These are phyloP conservation scores for Diaprepes abbreviatus DNA, from an alignment of 2,888 invertebrate genomes.

Conservation along the genomic window DNA sequence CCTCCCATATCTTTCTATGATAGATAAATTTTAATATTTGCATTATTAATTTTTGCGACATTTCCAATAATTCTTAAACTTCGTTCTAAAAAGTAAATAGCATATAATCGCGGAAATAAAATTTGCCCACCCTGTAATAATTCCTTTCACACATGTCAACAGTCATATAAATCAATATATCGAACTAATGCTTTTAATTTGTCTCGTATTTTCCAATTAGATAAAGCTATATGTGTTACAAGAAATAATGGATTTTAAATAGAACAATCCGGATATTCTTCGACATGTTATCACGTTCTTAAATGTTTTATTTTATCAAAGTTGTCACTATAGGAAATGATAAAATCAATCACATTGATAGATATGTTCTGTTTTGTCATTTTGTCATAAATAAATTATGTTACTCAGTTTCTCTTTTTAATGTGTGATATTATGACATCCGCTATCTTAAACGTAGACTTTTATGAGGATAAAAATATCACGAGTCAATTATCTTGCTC, in stretches of 20 bases:
- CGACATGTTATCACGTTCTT: neutral
- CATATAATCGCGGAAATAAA: too few species aligned
- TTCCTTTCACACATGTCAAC: conserved; percentile 9
- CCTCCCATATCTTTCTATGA: too few species aligned
- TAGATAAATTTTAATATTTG: too few species aligned
- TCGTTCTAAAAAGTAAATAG: too few species aligned
- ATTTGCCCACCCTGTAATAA: neutral
- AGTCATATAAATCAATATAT: conserved; percentile 1
- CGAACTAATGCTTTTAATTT: conserved; percentile 14
- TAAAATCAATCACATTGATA: conserved; percentile 9
- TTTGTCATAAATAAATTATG: neutral
- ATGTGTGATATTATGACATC: neutral
- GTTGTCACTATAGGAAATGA: conserved; percentile 16
- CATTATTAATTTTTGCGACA: too few species aligned
- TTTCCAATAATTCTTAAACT: too few species aligned
- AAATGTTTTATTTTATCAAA: conserved; percentile 21
- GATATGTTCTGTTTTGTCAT: conserved; percentile 3
- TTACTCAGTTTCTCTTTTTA: neutral
- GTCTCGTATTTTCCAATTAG: conserved; percentile 36
- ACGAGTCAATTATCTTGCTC: too few species aligned
- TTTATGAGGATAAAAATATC: neutral
- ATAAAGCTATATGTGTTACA: conserved; percentile 24
- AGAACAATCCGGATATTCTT: conserved; percentile 28
- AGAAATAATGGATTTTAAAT: conserved; percentile 26
- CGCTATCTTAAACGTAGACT: neutral